These are phyloP conservation scores for Autographa pulchrina DNA, from an alignment of 2,888 invertebrate genomes.

Conservation along the genomic window DNA sequence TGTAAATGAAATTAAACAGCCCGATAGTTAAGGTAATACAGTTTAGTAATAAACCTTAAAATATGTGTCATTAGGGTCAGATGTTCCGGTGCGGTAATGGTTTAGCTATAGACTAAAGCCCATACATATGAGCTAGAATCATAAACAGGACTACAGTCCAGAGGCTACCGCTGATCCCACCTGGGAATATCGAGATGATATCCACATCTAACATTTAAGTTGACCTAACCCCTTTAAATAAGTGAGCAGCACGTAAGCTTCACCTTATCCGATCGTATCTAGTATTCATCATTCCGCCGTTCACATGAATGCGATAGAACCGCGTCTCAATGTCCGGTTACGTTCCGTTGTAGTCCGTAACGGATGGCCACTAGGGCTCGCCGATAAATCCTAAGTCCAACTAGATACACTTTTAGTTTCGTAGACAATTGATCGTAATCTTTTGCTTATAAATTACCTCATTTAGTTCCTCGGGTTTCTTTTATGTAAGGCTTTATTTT, in stretches of 20 bases:
- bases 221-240: background rate
- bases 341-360: conserved; percentile 13
- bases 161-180: background rate
- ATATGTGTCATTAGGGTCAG: too few relatives aligned
- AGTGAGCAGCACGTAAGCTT: conserved; percentile 9
- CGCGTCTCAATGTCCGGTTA: background rate
- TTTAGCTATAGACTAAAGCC: background rate
- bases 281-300: conserved; percentile 12
- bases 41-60: too few relatives aligned
- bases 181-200: conserved; percentile 1
- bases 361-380: conserved; percentile 9
- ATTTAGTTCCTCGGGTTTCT: background rate
- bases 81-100: background rate
- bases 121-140: background rate
- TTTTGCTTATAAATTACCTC: conserved; percentile 37
- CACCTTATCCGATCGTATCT: conserved; percentile 8
- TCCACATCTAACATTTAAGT: conserved; percentile 7
- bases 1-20: too few relatives aligned
- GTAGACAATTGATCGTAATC: conserved; percentile 20
- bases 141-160: background rate
- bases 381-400: conserved; percentile 24
- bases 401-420: conserved; percentile 9
- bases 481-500: conserved; percentile 5
- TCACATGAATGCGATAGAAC: conserved; percentile 8
- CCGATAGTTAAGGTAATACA: too few relatives aligned